Conservation (phyloP, 2,797 vertebrate genomes). For the Acridotheres tristis region DNA sequence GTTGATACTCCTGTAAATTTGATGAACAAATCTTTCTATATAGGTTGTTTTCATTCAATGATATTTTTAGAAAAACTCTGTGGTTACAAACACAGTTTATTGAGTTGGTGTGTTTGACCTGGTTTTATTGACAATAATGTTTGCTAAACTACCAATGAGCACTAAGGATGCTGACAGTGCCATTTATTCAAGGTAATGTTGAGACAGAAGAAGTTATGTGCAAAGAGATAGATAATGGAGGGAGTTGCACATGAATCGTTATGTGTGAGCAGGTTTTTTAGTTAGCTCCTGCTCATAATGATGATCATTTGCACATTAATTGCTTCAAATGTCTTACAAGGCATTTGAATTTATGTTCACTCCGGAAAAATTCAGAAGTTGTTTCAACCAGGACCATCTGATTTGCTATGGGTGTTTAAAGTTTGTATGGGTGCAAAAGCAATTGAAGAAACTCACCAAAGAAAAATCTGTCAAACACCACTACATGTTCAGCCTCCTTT, state of each 20-base stretch:
- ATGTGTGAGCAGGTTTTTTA: not conserved
- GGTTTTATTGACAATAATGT: not conserved
- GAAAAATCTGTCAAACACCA: not conserved
- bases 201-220: not conserved
- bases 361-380: not conserved
- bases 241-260: not conserved
- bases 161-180: not conserved
- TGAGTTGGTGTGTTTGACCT: not conserved
- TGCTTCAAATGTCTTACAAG: not conserved
- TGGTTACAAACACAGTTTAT: not conserved
- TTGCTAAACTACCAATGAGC: not conserved
- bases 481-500: not conserved
- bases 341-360: not conserved
- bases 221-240: not conserved
- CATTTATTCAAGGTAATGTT: not conserved
- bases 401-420: not conserved
- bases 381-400: not conserved
- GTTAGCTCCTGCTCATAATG: not conserved
- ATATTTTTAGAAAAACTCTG: not conserved
- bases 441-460: not conserved
- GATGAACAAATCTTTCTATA: not conserved
- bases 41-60: not conserved
- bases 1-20: not conserved
- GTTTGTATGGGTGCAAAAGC: not conserved
- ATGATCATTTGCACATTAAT: slow-evolving; percentile 15